These are phyloP conservation scores for Cheilosia soror DNA, from an alignment of 2,888 invertebrate genomes.

Conservation along the genomic window DNA sequence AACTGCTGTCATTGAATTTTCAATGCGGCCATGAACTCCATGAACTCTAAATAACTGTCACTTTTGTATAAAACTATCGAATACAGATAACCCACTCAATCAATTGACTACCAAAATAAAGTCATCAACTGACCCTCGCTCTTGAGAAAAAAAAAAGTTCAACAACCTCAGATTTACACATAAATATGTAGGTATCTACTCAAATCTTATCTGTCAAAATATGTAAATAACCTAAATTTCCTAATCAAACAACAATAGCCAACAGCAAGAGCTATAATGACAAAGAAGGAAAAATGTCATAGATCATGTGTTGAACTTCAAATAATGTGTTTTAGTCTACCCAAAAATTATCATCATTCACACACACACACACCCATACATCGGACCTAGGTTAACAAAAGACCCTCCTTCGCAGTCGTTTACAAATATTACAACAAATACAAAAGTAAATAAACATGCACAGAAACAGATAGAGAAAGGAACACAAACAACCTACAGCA, in stretches of 20 bases:
- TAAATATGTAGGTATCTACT: neutral
- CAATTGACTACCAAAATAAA: neutral
- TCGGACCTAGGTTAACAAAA: conserved; percentile 69
- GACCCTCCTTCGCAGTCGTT: conserved; percentile 37
- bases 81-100: neutral
- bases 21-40: too few relatives aligned
- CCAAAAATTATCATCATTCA: conserved; percentile 14
- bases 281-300: conserved; percentile 36
- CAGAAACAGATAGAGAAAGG: conserved; percentile 45
- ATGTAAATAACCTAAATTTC: conserved; percentile 67
- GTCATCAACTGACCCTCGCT: neutral
- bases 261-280: neutral
- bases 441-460: conserved; percentile 11
- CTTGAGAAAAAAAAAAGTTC: conserved; percentile 33
- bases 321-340: conserved; percentile 5
- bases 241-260: conserved; percentile 30
- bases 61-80: too few relatives aligned
- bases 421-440: conserved; percentile 59
- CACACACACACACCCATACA: conserved; percentile 13
- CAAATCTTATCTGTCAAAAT: conserved; percentile 52
- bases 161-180: conserved; percentile 25
- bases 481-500: conserved; percentile 67
- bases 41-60: too few relatives aligned
- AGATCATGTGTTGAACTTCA: conserved; percentile 44
- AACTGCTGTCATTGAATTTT: too few relatives aligned